Conservation (phyloP, 2,797 vertebrate species). For the Urocyon cinereoargenteus region DNA sequence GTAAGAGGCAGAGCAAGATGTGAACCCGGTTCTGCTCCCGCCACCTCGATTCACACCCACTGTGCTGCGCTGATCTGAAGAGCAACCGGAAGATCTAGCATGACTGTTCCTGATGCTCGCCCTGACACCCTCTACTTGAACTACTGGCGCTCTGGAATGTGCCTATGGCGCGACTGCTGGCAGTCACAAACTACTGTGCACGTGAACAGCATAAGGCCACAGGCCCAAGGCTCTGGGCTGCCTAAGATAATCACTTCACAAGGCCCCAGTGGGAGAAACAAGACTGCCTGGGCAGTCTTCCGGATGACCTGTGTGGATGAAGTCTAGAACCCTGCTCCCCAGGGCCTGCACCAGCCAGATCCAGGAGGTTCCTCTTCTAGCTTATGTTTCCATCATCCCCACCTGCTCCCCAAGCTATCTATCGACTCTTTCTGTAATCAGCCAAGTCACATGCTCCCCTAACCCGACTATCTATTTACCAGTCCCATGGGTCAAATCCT, state of each 20-base stretch:
- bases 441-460: conserved; percentile 41
- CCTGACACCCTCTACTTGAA: neutral
- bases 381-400: neutral
- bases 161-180: neutral
- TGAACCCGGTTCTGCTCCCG: neutral
- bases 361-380: neutral
- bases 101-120: neutral
- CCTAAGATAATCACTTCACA: neutral
- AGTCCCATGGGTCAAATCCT: conserved; percentile 44
- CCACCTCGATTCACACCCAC: neutral
- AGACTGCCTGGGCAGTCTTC: neutral
- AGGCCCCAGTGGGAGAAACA: neutral
- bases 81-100: neutral
- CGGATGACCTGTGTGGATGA: neutral
- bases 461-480: neutral
- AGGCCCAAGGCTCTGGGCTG: neutral
- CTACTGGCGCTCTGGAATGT: neutral
- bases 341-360: neutral
- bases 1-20: neutral
- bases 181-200: neutral
- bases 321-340: neutral
- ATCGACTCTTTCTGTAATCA: neutral
- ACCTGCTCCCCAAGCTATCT: neutral
- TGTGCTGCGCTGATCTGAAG: neutral
- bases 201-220: neutral